Base-by-base conservation (phyloP, 2,113 vertebrate species). In the Octodon degus region DNA sequence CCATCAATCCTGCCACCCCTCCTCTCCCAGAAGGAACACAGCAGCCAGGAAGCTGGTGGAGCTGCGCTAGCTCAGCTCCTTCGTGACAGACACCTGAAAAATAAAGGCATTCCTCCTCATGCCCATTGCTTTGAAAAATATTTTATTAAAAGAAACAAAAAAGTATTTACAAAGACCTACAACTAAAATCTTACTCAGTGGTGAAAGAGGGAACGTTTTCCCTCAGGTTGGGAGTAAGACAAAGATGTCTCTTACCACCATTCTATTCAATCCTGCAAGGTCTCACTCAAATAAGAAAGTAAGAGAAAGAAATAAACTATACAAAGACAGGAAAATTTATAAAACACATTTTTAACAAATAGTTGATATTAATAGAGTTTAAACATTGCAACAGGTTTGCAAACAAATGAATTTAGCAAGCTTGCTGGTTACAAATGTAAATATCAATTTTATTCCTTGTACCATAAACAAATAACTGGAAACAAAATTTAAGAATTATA, bases 401-500 rank as follows among this genome's bases (percentile, higher is more conserved):
- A 86, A 37, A 37, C n/a, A 63, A 60, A 43, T 68, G 20, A 84
- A 90, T 27, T 80, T 58, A 72, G 9, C 40, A 93, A 72, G 12
- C 14, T 88, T 72, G 17, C 47, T 84, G 22, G 3, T 22, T 80
- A 85, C 24, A 79, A 85, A 53, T 86, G 30, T 60, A 89, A 30
- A 91, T 65, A 89, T 89, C 16, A 72, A 30, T 79, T 84, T 4
- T 74, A 79, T 82, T 50, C 67, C 24, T 93, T 22, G 70, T 47
- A 27, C 19, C 67, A 43, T 74, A 22, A 86, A 43, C 17, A 86
- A 86, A 65, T 3, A 94, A 81, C 40, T 85, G 19, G 16, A 95
- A 84, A 80, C 1, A 90, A 83, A 85, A 86, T 83, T 86, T 47
- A 43, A 9, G 86, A 82, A 93, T 65, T 89, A n/a, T 12, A 70